Evolutionary conservation across 2,113 vertebrate genomes (phyloP), one percentile per base, ranked within the genome.

Genomic region (Tychaedon coryphoeus): DNA sequence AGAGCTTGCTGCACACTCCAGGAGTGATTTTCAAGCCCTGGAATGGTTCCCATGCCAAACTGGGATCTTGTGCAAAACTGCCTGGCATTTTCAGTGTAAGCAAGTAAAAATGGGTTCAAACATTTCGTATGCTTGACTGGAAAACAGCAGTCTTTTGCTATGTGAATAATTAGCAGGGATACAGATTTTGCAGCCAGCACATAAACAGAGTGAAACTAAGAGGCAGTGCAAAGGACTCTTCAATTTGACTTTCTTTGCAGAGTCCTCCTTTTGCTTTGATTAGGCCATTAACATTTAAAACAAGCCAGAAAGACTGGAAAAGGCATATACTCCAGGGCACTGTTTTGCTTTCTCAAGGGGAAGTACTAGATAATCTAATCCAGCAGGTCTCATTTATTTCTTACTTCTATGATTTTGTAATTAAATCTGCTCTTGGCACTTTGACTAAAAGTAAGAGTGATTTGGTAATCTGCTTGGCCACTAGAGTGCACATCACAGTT

Each of bases 401-500:
- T 88, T 76, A 86, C 79, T 97, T 93, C 86, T 95, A 90, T 93
- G 86, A 96, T 92, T 95, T 86, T 90, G 72, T 97, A 96, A 97
- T 95, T 95, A 94, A 93, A 96, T 96, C 90, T 95, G 65, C 80
- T 90, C 75, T 66, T 77, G 92, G 87, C 90, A 94, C 87, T 93
- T 70, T 90, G 95, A 96, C 74, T 91, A n/a, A 85, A 94, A 95
- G 61, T 61, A 91, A 82, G 93, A 93, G 67, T 80, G 85, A 95
- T 95, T 60, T 77, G 91, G 75, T 92, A 86, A 95, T 95, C 94
- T 93, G 72, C 65, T 82, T 81, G 90, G 82, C 82, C 82, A 67
- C 81, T 64, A 50, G 78, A 90, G 86, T 42, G 48, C 80, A 34
- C 25, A 75, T 75, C 56, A 33, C 70, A 33, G n/a, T 53, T 69